Percentiles rank a stretch among this genome's conserved stretches.
Conservation (phyloP, 2,888 invertebrate genomes). For the Tetranychus piercei region DNA sequence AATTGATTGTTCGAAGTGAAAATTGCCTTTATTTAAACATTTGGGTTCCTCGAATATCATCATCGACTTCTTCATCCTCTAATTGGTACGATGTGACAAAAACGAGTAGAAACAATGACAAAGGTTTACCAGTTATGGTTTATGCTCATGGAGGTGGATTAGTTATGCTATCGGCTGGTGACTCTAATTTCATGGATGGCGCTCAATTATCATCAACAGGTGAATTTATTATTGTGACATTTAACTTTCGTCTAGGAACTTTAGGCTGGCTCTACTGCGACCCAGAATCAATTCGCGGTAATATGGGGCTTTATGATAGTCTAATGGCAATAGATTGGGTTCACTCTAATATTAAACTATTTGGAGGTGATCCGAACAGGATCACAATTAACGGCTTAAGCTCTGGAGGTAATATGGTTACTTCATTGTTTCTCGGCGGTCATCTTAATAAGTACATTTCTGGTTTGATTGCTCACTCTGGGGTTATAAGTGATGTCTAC, state of each 20-base stretch:
- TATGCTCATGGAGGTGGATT: conserved; percentile 7
- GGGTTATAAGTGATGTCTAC: neutral
- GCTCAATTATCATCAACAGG: neutral
- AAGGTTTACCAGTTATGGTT: neutral
- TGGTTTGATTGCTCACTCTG: neutral
- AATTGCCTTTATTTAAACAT: neutral
- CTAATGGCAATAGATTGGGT: neutral
- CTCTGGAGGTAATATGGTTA: neutral
- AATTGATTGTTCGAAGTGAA: neutral
- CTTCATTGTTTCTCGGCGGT: neutral
- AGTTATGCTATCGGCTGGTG: neutral
- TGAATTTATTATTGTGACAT: neutral
- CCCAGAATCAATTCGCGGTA: neutral
- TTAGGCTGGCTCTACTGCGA: neutral
- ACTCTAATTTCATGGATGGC: conserved; percentile 2
- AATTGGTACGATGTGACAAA: neutral
- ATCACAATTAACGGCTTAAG: neutral
- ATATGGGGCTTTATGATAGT: neutral
- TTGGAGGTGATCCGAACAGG: conserved; percentile 2
- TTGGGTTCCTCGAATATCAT: neutral
- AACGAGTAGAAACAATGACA: neutral
- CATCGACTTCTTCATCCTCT: neutral
- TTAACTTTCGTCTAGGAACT: neutral
- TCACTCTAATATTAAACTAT: neutral
- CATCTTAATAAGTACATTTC: neutral